Evolutionary conservation across 2,797 vertebrate genomes (phyloP), one percentile per base, ranked within the genome.

Genomic region (Phyllotis vaccarum): DNA sequence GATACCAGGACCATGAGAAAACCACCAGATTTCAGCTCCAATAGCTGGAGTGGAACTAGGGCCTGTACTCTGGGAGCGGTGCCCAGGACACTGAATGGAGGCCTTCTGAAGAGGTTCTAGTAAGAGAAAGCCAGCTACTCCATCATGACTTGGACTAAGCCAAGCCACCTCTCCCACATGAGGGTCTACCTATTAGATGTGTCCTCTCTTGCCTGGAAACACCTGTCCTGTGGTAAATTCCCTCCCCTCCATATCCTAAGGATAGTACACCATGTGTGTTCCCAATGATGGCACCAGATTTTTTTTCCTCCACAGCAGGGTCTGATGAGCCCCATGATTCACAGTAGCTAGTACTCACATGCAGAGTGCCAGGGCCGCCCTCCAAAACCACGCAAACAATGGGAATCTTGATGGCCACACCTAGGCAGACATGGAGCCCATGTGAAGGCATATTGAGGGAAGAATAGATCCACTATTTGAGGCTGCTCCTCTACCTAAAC

Each of bases 341-440:
- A 2, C 4, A 6, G n/a, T 27, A 27, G 27, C 43, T 1, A 0
- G 79, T 1, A 97, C 97, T 96, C 92, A 97, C 97, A 0, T 97
- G 68, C 85, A 98, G 86, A 0, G 97, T 98, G 91, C 97, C 97
- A 0, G 96, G 96, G 6, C 99, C 99, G 54, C 99, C 99, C 83
- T 99, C 99, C 97, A 99, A 97, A 88, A 99, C 99, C 95, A 99
- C 99, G 11, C 99, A 99, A 75, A 99, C 99, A 0, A 99, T 99
- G 76, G 99, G 99, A 97, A 99, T 99, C 96, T 98, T 99, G 96
- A 99, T 98, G 74, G 98, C 98, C 29, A 98, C 99, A 0, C 98
- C 99, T 99, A 93, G 16, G 81, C 2, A 80, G 96, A 89, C 83
- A 91, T 8, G 37, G 60, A 66, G 29, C 52, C 43, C 16, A 0